phyloP scores from a whole-genome alignment of 2,888 invertebrate genomes.

The Euclidia mi region DNA sequence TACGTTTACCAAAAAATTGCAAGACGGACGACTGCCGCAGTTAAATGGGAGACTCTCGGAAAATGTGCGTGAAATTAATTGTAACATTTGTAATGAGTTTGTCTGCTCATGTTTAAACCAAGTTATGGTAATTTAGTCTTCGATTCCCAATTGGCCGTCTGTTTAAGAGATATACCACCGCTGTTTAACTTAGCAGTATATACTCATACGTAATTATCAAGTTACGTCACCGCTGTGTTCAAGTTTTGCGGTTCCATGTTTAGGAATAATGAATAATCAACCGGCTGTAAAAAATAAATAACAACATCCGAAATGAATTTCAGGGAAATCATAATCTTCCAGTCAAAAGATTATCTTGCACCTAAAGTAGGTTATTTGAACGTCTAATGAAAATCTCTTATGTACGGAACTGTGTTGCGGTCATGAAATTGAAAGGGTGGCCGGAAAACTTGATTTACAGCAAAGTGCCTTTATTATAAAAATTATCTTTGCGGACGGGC shows the following conservation, averaged over 20 bases:
- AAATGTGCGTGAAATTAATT: slow-evolving; percentile 45
- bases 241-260: background rate
- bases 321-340: slow-evolving; percentile 56
- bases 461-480: slow-evolving; percentile 84
- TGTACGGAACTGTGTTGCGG: slow-evolving; percentile 78
- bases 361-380: too few relatives aligned
- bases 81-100: slow-evolving; percentile 54
- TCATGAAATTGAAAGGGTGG: slow-evolving; percentile 86
- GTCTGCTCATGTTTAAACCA: slow-evolving; percentile 41
- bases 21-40: slow-evolving; percentile 45
- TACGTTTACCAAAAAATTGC: slow-evolving; percentile 54
- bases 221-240: background rate
- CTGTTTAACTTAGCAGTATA: background rate
- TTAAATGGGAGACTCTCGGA: slow-evolving; percentile 35
- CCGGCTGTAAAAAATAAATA: slow-evolving; percentile 20
- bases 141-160: slow-evolving; percentile 25
- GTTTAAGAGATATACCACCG: slow-evolving; percentile 23
- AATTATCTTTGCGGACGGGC: slow-evolving; percentile 76
- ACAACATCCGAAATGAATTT: background rate
- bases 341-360: slow-evolving; percentile 72
- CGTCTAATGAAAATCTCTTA: slow-evolving; percentile 81
- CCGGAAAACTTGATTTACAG: slow-evolving; percentile 85
- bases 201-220: slow-evolving; percentile 7
- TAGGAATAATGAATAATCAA: slow-evolving; percentile 20
- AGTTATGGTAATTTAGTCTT: slow-evolving; percentile 41